Base-by-base conservation (phyloP, 2,888 invertebrate genomes). In the Sturmia bella region DNA sequence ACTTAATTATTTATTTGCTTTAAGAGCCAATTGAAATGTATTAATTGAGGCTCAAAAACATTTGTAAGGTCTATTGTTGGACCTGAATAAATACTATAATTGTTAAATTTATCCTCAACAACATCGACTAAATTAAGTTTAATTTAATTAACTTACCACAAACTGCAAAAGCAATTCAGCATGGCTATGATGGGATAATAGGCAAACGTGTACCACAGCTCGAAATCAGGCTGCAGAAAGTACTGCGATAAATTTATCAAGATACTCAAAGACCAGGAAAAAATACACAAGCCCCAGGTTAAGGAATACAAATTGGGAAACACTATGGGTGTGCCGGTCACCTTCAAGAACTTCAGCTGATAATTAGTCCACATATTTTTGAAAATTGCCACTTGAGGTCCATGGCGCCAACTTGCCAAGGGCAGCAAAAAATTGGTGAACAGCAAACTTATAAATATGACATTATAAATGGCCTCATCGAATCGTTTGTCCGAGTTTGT, bases 331-430 rank as follows among this genome's bases (percentile, higher is more conserved):
- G 93, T 93, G 0, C 94, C 90, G 1, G 90, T 90, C 0, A 91
- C 90, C 81, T 89, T 88, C 19, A 88, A 86, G 84, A 89, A 90
- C 76, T 89, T 89, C 87, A 94, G 93, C 91, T 95, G 95, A 90
- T 95, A 95, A 88, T 93, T 93, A 0, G 95, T 95, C 95, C 95
- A 95, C 95, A 95, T 95, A 86, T 95, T 94, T 89, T 95, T 95
- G 85, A 95, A 95, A 85, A 94, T 94, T 0, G 95, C 95, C 32
- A 95, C 95, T 89, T 95, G 93, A 0, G 90, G 89, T 0, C 94
- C 95, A 86, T 94, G 94, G 0, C 94, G 92, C 95, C 95, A 95
- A 0, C 95, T 94, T 0, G 94, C 94, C 13, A 93, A 88, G 0
- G 95, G 95, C 68, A 95, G 87, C 7, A 95, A 88, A 85, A 95